Conservation (phyloP, 2,797 vertebrate species). For the Cryptoblepharus egeriae region DNA sequence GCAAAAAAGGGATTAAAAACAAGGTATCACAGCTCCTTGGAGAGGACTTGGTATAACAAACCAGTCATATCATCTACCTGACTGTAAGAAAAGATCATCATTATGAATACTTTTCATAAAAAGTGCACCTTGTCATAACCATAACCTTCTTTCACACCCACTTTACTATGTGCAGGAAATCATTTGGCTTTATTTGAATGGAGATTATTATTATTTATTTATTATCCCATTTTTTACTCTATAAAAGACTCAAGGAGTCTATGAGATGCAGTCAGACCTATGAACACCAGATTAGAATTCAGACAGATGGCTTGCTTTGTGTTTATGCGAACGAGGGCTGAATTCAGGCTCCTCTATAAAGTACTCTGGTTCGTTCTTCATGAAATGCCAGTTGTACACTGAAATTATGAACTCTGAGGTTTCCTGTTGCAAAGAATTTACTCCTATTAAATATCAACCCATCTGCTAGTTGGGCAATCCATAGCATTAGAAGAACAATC, state of each 20-base stretch:
- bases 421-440: constrained; percentile 45
- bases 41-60: too few relatives aligned
- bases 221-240: too few relatives aligned
- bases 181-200: background rate
- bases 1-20: too few relatives aligned
- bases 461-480: constrained; percentile 34
- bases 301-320: background rate
- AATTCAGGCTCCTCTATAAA: background rate
- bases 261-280: background rate
- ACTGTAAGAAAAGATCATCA: too few relatives aligned
- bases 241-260: too few relatives aligned
- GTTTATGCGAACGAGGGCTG: background rate
- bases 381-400: background rate
- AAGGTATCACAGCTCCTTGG: too few relatives aligned
- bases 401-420: background rate
- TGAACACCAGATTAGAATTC: background rate
- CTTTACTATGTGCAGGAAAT: background rate
- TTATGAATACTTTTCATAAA: too few relatives aligned
- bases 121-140: too few relatives aligned
- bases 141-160: background rate
- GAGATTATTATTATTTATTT: too few relatives aligned
- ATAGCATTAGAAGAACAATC: constrained; percentile 55
- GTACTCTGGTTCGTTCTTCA: background rate
- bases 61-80: too few relatives aligned
- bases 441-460: background rate